A percentile compares a stretch with the other conserved stretches of the same genome.
phyloP scores from a whole-genome alignment of 1,140 invertebrate species.

The Drosophila asahinai region DNA sequence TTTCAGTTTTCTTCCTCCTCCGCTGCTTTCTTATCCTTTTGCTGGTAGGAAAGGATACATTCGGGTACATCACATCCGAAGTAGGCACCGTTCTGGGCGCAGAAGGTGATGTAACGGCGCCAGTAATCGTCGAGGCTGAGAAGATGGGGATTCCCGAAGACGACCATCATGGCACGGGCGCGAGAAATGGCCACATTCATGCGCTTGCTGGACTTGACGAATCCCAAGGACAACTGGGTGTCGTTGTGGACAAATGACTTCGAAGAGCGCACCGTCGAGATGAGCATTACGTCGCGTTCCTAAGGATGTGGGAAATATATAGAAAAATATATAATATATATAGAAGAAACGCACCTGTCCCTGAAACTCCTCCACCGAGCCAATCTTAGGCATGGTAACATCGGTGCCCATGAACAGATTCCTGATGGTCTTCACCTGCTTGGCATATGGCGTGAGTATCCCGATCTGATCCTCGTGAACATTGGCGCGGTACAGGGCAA shows the following conservation, averaged over 20 bases:
- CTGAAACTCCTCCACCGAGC: slow-evolving; percentile 98
- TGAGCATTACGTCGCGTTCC: slow-evolving; percentile 93
- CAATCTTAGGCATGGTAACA: slow-evolving; percentile 92
- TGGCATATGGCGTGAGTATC: slow-evolving; percentile 96
- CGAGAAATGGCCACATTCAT: slow-evolving; percentile 95
- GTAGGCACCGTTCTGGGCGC: slow-evolving; percentile 88
- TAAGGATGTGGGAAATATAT: slow-evolving; percentile 84
- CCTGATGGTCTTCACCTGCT: slow-evolving; percentile 89
- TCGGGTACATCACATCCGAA: slow-evolving; percentile 88
- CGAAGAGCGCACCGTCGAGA: slow-evolving; percentile 93
- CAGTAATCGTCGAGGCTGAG: slow-evolving; percentile 90
- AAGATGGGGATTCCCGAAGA: slow-evolving; percentile 93
- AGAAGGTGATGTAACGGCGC: slow-evolving; percentile 89
- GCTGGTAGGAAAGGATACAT: too few species aligned
- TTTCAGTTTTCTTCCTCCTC: too few species aligned
- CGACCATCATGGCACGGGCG: slow-evolving; percentile 91
- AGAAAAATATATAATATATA: not conserved
- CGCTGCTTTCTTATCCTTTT: too few species aligned
- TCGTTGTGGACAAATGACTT: slow-evolving; percentile 86
- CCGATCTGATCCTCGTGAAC: slow-evolving; percentile 91
- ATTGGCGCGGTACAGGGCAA: slow-evolving; percentile 88
- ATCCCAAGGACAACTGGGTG: slow-evolving; percentile 89
- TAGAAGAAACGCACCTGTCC: slow-evolving; percentile 86
- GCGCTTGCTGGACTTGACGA: slow-evolving; percentile 90
- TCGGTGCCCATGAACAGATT: slow-evolving; percentile 86